Evolutionary conservation across 1,140 invertebrate species (phyloP).

Genomic region (Ganaspis sp.): DNA sequence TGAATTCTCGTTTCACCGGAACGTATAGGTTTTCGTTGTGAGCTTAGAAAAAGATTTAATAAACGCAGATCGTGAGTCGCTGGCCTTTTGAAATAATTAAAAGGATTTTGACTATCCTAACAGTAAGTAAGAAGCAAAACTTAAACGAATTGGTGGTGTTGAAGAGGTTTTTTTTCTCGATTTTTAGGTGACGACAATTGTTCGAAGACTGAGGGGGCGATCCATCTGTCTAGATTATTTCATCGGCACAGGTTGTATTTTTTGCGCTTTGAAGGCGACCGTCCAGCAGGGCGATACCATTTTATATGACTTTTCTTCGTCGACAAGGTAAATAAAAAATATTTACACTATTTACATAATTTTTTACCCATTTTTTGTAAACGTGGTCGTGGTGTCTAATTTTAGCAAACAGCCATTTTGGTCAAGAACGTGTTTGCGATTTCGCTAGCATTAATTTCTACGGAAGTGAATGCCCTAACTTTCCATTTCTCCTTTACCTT

Average conservation of each 20-base stretch:
- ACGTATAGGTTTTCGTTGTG: slow-evolving; percentile 43
- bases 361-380: slow-evolving; percentile 16
- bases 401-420: slow-evolving; percentile 73
- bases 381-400: slow-evolving; percentile 52
- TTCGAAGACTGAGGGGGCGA: slow-evolving; percentile 63
- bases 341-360: slow-evolving; percentile 19
- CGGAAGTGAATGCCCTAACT: slow-evolving; percentile 48
- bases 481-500: neutral
- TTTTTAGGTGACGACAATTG: slow-evolving; percentile 25
- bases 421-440: slow-evolving; percentile 57
- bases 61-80: neutral
- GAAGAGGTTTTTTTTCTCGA: neutral
- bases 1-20: slow-evolving; percentile 32
- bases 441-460: slow-evolving; percentile 39
- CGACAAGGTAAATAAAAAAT: slow-evolving; percentile 79
- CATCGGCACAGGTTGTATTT: slow-evolving; percentile 66
- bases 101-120: neutral
- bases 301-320: slow-evolving; percentile 91
- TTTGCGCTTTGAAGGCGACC: slow-evolving; percentile 76
- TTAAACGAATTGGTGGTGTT: neutral
- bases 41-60: neutral
- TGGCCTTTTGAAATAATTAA: neutral
- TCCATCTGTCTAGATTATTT: slow-evolving; percentile 68
- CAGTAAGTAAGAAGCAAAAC: neutral
- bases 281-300: slow-evolving; percentile 88